Evolutionary conservation across 1,140 invertebrate genomes (phyloP).

Genomic region (Nilaparvata lugens): DNA sequence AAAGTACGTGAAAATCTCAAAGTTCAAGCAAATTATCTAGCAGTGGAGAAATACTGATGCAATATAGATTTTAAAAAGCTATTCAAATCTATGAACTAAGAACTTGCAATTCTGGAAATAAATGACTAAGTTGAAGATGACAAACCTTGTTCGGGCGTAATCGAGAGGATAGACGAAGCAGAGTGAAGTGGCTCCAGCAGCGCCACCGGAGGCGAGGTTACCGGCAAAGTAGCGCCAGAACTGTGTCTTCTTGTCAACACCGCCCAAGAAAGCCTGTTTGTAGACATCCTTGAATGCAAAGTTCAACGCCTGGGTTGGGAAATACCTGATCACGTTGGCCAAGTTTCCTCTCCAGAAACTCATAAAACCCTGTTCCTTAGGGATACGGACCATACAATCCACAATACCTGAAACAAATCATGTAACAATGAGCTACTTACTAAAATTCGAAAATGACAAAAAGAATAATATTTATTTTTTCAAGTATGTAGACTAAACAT

Average conservation of each 20-base stretch:
- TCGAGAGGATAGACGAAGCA: conserved; percentile 95
- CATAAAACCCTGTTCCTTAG: conserved; percentile 72
- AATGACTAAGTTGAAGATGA: too few relatives aligned
- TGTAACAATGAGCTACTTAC: neutral
- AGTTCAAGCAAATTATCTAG: too few relatives aligned
- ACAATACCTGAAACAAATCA: conserved; percentile 57
- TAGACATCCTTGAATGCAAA: conserved; percentile 93
- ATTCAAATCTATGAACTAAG: too few relatives aligned
- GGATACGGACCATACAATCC: conserved; percentile 78
- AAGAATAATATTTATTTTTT: too few relatives aligned
- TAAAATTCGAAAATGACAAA: too few relatives aligned
- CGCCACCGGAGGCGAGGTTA: conserved; percentile 87
- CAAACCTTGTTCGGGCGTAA: conserved; percentile 82
- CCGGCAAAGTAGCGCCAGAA: conserved; percentile 80
- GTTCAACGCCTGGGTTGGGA: conserved; percentile 92
- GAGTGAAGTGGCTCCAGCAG: conserved; percentile 86
- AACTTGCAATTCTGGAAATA: too few relatives aligned
- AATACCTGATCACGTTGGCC: conserved; percentile 87
- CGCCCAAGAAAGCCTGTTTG: conserved; percentile 73
- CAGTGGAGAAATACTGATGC: too few relatives aligned
- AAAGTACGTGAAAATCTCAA: too few relatives aligned
- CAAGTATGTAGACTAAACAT: too few relatives aligned
- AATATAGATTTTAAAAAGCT: too few relatives aligned
- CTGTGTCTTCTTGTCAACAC: conserved; percentile 81
- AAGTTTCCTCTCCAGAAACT: conserved; percentile 92